A percentile compares a stretch with the other conserved stretches of the same genome.
These are phyloP conservation scores for Sebastolobus altivelis DNA, from an alignment of 2,797 vertebrate species.

Conservation along the genomic window DNA sequence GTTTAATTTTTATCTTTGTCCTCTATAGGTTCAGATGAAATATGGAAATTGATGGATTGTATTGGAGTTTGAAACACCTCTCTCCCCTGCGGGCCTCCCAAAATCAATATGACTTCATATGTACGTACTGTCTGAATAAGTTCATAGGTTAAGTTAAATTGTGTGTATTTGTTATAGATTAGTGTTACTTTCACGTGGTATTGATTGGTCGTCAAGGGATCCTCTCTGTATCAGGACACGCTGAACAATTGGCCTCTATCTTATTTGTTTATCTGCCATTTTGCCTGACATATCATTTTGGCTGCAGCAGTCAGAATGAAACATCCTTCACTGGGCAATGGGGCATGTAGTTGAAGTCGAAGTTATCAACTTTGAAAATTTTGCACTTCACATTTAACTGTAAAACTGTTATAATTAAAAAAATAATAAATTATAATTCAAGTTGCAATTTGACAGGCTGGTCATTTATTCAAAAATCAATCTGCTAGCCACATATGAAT, in stretches of 20 bases:
- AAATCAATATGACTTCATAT: conserved; percentile 4
- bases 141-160: not conserved
- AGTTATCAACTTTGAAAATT: not conserved
- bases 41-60: conserved; percentile 13
- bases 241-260: not conserved
- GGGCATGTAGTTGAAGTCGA: too few species aligned
- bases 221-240: not conserved
- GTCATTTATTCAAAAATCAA: not conserved
- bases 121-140: not conserved
- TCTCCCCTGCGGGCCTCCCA: not conserved
- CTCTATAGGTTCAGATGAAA: conserved; percentile 2
- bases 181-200: not conserved
- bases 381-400: not conserved
- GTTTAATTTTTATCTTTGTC: conserved; percentile 30
- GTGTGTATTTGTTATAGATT: not conserved
- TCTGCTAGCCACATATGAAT: not conserved
- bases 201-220: not conserved
- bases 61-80: not conserved
- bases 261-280: not conserved
- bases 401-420: not conserved
- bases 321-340: not conserved
- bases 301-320: not conserved
- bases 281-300: not conserved
- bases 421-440: not conserved
- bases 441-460: not conserved